Evolutionary conservation across 2,113 vertebrate genomes (phyloP).

Genomic region (Lichenostomus cassidix): DNA sequence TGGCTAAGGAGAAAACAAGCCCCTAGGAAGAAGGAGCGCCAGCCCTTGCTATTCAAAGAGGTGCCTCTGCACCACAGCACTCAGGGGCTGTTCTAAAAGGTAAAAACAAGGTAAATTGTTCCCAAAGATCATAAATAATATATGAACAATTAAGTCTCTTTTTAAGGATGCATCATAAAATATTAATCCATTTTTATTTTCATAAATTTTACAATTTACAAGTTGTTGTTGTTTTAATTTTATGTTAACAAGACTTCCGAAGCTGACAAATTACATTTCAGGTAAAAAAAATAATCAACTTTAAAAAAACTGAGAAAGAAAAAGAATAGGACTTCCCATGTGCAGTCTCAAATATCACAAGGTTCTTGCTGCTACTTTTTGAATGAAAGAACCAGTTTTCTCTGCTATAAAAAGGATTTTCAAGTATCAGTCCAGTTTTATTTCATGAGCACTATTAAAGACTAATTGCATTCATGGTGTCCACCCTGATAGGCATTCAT

Average conservation of each 20-base stretch:
- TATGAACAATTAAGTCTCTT: slow-evolving; percentile 60
- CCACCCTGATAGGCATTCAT: neutral
- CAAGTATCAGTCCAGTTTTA: neutral
- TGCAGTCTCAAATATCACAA: neutral
- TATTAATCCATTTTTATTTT: slow-evolving; percentile 70
- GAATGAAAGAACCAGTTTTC: neutral
- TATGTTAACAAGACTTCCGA: slow-evolving; percentile 58
- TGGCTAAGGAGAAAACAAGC: accelerated
- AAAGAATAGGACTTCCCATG: neutral
- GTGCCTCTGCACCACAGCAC: neutral
- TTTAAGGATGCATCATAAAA: slow-evolving; percentile 63
- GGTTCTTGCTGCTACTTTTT: neutral
- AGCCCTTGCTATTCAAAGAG: neutral
- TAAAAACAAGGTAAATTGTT: slow-evolving; percentile 46
- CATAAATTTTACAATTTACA: slow-evolving; percentile 76
- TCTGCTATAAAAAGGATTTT: neutral
- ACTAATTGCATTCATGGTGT: neutral
- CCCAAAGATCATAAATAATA: slow-evolving; percentile 46
- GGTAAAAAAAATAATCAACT: neutral
- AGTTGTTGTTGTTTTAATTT: slow-evolving; percentile 58
- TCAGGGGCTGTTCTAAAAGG: neutral
- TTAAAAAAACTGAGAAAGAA: neutral
- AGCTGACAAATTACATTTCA: slow-evolving; percentile 2
- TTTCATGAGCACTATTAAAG: neutral
- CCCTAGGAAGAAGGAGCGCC: accelerated